A percentile compares a stretch with the other conserved stretches of the same genome.
These are phyloP conservation scores for Aplocera efformata DNA, from an alignment of 2,888 invertebrate genomes.

Conservation along the genomic window DNA sequence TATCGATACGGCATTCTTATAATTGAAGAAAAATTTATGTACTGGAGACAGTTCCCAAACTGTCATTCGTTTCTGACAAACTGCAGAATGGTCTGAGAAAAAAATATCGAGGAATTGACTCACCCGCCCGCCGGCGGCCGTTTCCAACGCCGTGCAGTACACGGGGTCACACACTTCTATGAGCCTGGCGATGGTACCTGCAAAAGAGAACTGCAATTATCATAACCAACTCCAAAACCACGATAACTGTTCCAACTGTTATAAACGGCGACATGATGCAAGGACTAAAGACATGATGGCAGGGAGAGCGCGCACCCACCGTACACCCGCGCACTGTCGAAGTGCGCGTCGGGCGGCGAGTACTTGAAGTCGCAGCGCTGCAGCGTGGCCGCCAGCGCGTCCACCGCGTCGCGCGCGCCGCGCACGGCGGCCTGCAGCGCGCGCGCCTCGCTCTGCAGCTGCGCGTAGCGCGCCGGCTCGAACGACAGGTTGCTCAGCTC, in stretches of 20 bases:
- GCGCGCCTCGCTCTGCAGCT: constrained; percentile 72
- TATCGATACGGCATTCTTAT: too few relatives aligned
- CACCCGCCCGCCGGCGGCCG: constrained; percentile 91
- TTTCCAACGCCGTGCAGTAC: constrained; percentile 90
- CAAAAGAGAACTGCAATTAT: too few relatives aligned
- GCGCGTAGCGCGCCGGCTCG: constrained; percentile 80
- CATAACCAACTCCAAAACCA: too few relatives aligned
- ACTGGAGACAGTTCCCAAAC: too few relatives aligned
- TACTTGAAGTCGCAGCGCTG: constrained; percentile 85
- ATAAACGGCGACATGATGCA: too few relatives aligned
- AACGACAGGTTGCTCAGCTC: constrained; percentile 79
- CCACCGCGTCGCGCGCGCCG: constrained; percentile 58
- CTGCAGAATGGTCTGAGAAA: too few relatives aligned
- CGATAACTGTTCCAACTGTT: too few relatives aligned
- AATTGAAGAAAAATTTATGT: too few relatives aligned
- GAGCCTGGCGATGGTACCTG: constrained; percentile 90
- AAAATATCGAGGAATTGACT: constrained; percentile 32
- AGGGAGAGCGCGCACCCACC: too few relatives aligned
- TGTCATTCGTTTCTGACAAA: too few relatives aligned
- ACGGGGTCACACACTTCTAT: constrained; percentile 85
- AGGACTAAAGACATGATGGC: too few relatives aligned
- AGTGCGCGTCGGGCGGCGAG: constrained; percentile 87
- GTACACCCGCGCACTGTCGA: constrained; percentile 71
- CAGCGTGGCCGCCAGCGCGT: constrained; percentile 37
- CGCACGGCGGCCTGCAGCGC: constrained; percentile 75